Conservation (phyloP, 1,140 invertebrate species). For the Drosophila pseudoobscura region DNA sequence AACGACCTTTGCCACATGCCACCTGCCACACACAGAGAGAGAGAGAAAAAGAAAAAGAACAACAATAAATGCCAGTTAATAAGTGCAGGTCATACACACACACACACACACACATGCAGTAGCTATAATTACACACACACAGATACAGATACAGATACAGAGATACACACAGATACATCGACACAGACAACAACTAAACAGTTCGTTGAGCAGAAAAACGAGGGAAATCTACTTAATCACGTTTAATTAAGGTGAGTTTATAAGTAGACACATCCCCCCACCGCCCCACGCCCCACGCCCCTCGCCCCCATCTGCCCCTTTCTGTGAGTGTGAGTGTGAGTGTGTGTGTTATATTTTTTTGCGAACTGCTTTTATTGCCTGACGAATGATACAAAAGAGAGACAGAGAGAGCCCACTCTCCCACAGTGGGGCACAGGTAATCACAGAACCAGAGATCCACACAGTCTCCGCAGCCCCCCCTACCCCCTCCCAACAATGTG, state of each 20-base stretch:
- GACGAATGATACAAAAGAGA: constrained; percentile 63
- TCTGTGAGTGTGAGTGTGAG: neutral
- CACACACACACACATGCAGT: neutral
- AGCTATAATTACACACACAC: no score
- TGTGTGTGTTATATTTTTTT: constrained; percentile 47
- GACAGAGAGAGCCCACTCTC: neutral
- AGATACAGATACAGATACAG: constrained; percentile 3
- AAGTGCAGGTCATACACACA: constrained; percentile 51
- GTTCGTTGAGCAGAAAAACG: constrained; percentile 79
- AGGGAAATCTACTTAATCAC: constrained; percentile 81
- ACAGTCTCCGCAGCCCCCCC: constrained; percentile 22
- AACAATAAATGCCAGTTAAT: constrained; percentile 64
- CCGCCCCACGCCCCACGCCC: no score
- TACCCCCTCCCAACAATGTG: constrained; percentile 9
- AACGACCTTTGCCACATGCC: neutral
- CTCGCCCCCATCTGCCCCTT: constrained; percentile 9
- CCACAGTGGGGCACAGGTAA: constrained; percentile 35
- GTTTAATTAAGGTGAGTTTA: constrained; percentile 82
- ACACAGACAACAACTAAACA: constrained; percentile 68
- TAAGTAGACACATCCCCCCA: constrained; percentile 44
- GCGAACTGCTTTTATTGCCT: constrained; percentile 75
- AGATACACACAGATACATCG: constrained; percentile 5
- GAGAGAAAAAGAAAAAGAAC: constrained; percentile 14
- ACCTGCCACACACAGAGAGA: no score
- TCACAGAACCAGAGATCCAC: constrained; percentile 31